phyloP scores from a whole-genome alignment of 2,113 vertebrate species.

The Egretta garzetta region DNA sequence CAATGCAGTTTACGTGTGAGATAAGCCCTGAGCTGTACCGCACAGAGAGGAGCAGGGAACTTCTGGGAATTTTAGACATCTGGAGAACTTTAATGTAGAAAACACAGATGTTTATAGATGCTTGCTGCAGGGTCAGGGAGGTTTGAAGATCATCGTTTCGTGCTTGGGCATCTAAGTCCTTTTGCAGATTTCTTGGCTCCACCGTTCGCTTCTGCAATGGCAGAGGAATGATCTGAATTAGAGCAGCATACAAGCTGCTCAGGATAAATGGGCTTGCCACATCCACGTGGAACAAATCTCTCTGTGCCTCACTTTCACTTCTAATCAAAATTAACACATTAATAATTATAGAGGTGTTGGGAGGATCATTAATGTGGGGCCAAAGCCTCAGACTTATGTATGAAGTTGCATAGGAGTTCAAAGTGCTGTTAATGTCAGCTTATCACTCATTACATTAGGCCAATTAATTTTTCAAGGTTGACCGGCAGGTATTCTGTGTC shows the following conservation, averaged over 20 bases:
- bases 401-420: neutral
- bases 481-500: neutral
- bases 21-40: neutral
- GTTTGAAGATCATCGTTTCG: neutral
- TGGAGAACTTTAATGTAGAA: slow-evolving; percentile 26
- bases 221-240: neutral
- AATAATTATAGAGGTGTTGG: neutral
- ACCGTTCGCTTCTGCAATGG: neutral
- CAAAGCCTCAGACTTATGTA: neutral
- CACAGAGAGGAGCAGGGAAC: neutral
- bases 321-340: neutral
- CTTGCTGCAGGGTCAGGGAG: slow-evolving; percentile 8
- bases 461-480: neutral
- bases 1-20: accelerated
- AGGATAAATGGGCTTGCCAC: neutral
- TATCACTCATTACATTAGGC: neutral
- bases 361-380: neutral
- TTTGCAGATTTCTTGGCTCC: slow-evolving; percentile 42
- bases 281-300: neutral
- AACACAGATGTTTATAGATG: slow-evolving; percentile 27
- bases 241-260: neutral
- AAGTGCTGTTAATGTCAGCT: neutral
- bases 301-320: neutral
- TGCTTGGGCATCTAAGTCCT: slow-evolving; percentile 7
- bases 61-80: slow-evolving; percentile 30